Conservation (phyloP, 2,113 vertebrate species). For the Ahaetulla prasina region DNA sequence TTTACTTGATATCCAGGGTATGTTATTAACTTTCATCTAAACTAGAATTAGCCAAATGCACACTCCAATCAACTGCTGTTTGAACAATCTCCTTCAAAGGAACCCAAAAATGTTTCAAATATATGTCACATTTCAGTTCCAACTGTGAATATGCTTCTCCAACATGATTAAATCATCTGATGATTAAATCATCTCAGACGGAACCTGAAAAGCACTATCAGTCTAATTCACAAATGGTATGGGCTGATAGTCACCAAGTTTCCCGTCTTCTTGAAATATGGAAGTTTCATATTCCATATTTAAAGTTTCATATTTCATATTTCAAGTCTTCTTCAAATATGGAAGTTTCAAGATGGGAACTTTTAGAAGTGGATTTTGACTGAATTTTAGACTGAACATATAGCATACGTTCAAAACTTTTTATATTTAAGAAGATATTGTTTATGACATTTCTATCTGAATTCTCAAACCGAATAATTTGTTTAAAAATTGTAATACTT, state of each 20-base stretch:
- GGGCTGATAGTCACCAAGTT: neutral
- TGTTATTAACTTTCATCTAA: conserved; percentile 11
- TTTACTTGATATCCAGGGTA: neutral
- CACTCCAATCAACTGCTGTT: neutral
- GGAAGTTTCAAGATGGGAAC: neutral
- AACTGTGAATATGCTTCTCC: neutral
- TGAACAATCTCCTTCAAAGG: conserved; percentile 28
- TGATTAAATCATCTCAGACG: conserved; percentile 9
- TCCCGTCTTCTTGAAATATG: neutral
- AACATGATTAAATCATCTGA: too few species aligned
- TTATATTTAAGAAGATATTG: neutral
- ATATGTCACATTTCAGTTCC: neutral
- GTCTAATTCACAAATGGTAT: neutral
- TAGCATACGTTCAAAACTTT: neutral
- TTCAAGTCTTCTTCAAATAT: neutral
- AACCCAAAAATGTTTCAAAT: neutral
- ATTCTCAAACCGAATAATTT: neutral
- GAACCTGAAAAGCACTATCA: conserved; percentile 4
- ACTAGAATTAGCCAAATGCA: conserved; percentile 8
- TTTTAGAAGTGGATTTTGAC: neutral
- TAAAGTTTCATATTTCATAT: too few species aligned
- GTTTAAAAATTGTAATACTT: neutral
- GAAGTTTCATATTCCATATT: too few species aligned
- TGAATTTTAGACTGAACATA: neutral
- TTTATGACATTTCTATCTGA: neutral